Evolutionary conservation across 2,113 vertebrate species (phyloP), one percentile per base, ranked within the genome.

Genomic region (Oncorhynchus clarkii): DNA sequence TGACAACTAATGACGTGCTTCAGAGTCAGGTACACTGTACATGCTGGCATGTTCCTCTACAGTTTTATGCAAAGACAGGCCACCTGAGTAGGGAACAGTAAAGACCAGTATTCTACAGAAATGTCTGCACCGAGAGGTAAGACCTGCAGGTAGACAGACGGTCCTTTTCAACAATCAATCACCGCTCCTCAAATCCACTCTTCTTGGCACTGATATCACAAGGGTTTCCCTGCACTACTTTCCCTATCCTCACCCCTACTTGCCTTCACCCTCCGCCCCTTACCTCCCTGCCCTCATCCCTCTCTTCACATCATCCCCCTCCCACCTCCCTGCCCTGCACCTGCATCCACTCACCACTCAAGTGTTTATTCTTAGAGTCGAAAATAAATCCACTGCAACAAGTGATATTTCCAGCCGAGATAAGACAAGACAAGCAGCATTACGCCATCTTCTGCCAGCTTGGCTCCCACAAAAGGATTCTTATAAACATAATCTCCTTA

Each of bases 21-120:
- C 76, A 74, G 69, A 88, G 75, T 70, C 7, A 27, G 34, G 74
- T 72, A 78, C 11, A 11, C 39, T 45, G 39, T 24, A 45, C 27
- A 57, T 81, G 76, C 79, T 85, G 82, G 77, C 76, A 84, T 76
- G 77, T 80, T 84, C 54, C 74, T 85, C 74, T 72, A 81, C 79
- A 80, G 66, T 73, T 84, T 59, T 62, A 85, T 84, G 75, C 67
- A 85, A 82, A 81, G 67, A 84, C 85, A 82, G 57, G 71, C 59
- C 79, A 91, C 90, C 92, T 89, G 88, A 92, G 88, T 80, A 84
- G 82, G 87, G 78, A 80, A 80, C 72, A 86, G 71, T 70, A 83
- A 11, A 62, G 5, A 45, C 39, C 39, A 57, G 9, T 67, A 72
- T 82, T 85, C 7, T 66, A 73, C 72, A 81, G 79, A 80, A 72